Evolutionary conservation across 2,113 vertebrate species (phyloP).

Genomic region (Monopterus albus): DNA sequence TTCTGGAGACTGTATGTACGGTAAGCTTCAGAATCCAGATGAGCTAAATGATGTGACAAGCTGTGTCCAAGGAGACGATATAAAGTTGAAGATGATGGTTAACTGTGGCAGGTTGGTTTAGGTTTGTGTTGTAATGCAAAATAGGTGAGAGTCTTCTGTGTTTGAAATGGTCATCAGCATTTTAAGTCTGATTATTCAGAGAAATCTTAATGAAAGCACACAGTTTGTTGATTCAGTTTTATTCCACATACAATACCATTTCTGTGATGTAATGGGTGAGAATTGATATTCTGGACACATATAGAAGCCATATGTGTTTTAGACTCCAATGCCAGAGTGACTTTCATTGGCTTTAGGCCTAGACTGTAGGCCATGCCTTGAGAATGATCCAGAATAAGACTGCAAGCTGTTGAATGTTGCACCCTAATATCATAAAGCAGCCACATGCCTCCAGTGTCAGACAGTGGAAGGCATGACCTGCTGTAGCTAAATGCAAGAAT

Average conservation of each 20-base stretch:
- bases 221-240: constrained; percentile 52
- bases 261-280: constrained; percentile 67
- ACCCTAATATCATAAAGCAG: constrained; percentile 47
- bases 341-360: constrained; percentile 46
- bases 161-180: constrained; percentile 32
- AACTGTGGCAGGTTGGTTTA: constrained; percentile 60
- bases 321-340: constrained; percentile 34
- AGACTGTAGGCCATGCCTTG: constrained; percentile 24
- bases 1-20: constrained; percentile 1
- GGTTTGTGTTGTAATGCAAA: constrained; percentile 57
- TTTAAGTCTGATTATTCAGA: constrained; percentile 8
- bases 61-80: constrained; percentile 64
- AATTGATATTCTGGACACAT: constrained; percentile 64
- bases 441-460: constrained; percentile 59
- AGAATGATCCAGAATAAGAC: constrained; percentile 53
- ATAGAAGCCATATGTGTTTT: constrained; percentile 54
- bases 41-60: constrained; percentile 51
- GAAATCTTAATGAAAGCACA: constrained; percentile 27
- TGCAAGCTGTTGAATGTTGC: constrained; percentile 69
- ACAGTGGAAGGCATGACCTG: constrained; percentile 39
- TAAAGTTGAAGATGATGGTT: constrained; percentile 77
- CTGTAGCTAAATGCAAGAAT: constrained; percentile 21
- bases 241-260: constrained; percentile 33
- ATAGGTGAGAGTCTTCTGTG: constrained; percentile 49
- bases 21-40: constrained; percentile 55